Evolutionary conservation across 53 echinoderm and acorn worm species (phyloP), one percentile per base, ranked within the genome.

Genomic region (Holothuria scabra): DNA sequence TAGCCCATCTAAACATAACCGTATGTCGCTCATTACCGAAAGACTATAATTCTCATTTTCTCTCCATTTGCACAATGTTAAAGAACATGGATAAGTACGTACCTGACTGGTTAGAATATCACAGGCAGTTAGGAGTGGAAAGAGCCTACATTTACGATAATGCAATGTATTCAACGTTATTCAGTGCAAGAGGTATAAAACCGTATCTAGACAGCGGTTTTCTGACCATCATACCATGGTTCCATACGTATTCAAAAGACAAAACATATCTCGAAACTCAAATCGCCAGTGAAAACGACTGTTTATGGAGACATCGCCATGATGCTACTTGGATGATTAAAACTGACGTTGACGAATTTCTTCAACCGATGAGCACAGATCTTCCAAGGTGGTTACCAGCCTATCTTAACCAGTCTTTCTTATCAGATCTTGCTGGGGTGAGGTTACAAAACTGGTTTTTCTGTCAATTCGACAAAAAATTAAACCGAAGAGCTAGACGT

Each of bases 371-470:
- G 90, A 81, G 87, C 48, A 81, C 87, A 13, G 35, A 33, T 23
- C 33, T 78, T 60, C 76, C 84, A 18, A 18, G 85, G 31, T 65
- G 79, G 55, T 88, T 95, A 4, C 32, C 88, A 6, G 88, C 88
- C 41, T 95, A 93, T 78, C 69, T 95, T 13, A 69, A 32, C 8
- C 93, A 95, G 64, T 88, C 95, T 21, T 38, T 74, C 5, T 84
- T 88, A 41, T 52, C 86, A 22, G 60, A 64, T 1, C 56, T 95
- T 7, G 92, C 88, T 11, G 90, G 87, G 2, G 63, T 90, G 13
- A 88, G 95, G 14, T 59, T 95, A 28, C 90, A 86, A 79, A 95
- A 95, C 41, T 95, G 95, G 95, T 95, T 95, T 84, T 95, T 95
- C 79, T 93, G 95, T 0, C 37, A 59, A 65, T 92, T 32, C 46